A percentile compares a stretch with the other conserved stretches of the same genome.
Evolutionary conservation across 1,140 invertebrate species (phyloP).

Genomic region (Laodelphax striatellus): DNA sequence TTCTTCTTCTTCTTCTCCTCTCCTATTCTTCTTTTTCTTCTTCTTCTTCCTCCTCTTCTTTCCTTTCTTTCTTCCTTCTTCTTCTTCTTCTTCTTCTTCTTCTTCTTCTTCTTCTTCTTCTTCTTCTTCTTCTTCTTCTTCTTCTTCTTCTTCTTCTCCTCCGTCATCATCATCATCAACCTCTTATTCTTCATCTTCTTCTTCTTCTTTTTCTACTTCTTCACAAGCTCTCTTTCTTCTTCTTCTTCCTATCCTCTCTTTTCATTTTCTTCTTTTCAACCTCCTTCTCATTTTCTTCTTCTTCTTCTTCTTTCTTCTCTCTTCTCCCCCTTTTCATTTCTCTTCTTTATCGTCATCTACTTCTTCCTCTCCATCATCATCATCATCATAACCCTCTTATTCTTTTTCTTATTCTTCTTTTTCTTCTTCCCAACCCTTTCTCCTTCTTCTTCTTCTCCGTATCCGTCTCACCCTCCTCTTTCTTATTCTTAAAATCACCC

Average conservation of each 20-base stretch:
- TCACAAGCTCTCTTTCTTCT: not conserved
- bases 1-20: slow-evolving; percentile 31
- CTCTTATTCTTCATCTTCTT: not conserved
- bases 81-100: not conserved
- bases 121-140: slow-evolving; percentile 9
- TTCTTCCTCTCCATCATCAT: too few species aligned
- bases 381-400: too few species aligned
- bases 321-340: too few species aligned
- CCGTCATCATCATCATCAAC: not conserved
- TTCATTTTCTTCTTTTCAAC: not conserved
- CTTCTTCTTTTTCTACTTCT: not conserved
- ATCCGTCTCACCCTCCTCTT: slow-evolving; percentile 8
- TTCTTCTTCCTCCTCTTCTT: too few species aligned
- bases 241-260: not conserved
- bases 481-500: too few species aligned
- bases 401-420: not conserved
- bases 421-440: slow-evolving; percentile 12
- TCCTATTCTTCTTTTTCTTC: slow-evolving; percentile 29
- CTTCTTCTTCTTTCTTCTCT: too few species aligned
- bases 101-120: slow-evolving; percentile 11
- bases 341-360: slow-evolving; percentile 4
- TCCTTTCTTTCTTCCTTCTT: too few species aligned
- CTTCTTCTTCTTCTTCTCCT: slow-evolving; percentile 8
- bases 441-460: slow-evolving; percentile 8
- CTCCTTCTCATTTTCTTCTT: too few species aligned